Evolutionary conservation across 1,140 invertebrate genomes (phyloP).

Genomic region (Heliconius nattereri): DNA sequence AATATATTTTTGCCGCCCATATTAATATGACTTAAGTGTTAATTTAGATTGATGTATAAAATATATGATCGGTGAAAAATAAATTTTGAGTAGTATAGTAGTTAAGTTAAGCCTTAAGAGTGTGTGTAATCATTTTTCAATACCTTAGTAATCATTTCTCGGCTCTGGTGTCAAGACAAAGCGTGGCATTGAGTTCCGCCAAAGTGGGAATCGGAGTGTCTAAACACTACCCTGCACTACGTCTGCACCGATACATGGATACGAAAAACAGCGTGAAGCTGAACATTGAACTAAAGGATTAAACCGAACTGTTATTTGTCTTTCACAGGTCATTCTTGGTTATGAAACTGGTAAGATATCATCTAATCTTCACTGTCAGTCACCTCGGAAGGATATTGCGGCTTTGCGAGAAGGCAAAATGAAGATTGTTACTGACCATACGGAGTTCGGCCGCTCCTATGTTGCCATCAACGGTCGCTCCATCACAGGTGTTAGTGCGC

Average conservation of each 20-base stretch:
- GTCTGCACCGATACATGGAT: no score
- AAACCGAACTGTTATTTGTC: not conserved
- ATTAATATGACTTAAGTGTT: not conserved
- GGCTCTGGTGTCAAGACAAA: no score
- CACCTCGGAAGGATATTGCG: conserved; percentile 48
- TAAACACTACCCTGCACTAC: no score
- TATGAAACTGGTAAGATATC: conserved; percentile 54
- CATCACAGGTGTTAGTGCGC: conserved; percentile 53
- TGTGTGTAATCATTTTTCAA: no score
- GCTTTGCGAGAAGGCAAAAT: conserved; percentile 55
- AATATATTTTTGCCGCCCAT: not conserved
- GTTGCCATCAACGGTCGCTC: conserved; percentile 57
- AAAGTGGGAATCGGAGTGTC: no score
- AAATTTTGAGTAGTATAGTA: no score
- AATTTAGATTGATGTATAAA: not conserved
- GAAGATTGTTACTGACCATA: conserved; percentile 51
- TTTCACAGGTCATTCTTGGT: conserved; percentile 52
- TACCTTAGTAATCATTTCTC: no score
- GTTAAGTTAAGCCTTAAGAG: no score
- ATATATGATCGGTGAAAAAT: no score
- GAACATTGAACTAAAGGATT: not conserved
- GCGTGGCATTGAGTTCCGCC: no score
- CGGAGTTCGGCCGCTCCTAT: conserved; percentile 43
- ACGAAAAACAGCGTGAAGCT: no score
- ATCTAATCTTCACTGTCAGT: conserved; percentile 50